Conservation (phyloP, 2,888 invertebrate species). For the Ctena decussata region DNA sequence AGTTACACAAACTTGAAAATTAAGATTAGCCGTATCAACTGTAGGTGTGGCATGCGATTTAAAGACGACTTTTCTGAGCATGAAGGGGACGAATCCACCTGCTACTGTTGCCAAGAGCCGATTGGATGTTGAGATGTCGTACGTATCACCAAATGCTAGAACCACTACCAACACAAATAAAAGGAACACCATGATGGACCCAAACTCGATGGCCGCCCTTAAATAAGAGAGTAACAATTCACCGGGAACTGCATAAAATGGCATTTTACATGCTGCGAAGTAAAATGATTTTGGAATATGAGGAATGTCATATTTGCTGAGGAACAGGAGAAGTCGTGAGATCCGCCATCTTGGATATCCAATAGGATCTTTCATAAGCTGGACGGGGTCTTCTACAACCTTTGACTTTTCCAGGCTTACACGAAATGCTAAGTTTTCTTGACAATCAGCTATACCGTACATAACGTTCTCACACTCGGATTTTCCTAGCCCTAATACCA, state of each 20-base stretch:
- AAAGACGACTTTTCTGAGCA: slow-evolving; percentile 65
- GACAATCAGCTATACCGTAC: not conserved
- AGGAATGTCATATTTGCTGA: slow-evolving; percentile 56
- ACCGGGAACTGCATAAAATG: slow-evolving; percentile 64
- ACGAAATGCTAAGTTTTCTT: slow-evolving; percentile 15
- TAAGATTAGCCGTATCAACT: slow-evolving; percentile 44
- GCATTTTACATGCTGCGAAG: slow-evolving; percentile 65
- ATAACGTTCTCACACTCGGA: not conserved
- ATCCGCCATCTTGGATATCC: slow-evolving; percentile 72
- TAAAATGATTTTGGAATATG: slow-evolving; percentile 66
- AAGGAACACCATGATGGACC: slow-evolving; percentile 59
- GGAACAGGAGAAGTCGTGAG: slow-evolving; percentile 61
- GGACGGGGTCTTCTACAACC: not conserved
- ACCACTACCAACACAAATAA: slow-evolving; percentile 68
- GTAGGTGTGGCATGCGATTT: slow-evolving; percentile 34
- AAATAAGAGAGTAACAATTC: slow-evolving; percentile 53
- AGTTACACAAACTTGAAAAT: slow-evolving; percentile 58
- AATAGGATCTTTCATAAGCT: slow-evolving; percentile 12
- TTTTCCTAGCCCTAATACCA: not conserved
- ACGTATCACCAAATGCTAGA: slow-evolving; percentile 69
- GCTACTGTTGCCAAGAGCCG: slow-evolving; percentile 64
- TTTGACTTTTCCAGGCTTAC: not conserved
- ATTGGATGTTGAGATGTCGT: slow-evolving; percentile 65
- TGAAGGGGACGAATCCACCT: slow-evolving; percentile 70
- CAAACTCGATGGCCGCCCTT: slow-evolving; percentile 53